Conservation (phyloP, 2,888 invertebrate genomes). For the Alloplasta piceator region DNA sequence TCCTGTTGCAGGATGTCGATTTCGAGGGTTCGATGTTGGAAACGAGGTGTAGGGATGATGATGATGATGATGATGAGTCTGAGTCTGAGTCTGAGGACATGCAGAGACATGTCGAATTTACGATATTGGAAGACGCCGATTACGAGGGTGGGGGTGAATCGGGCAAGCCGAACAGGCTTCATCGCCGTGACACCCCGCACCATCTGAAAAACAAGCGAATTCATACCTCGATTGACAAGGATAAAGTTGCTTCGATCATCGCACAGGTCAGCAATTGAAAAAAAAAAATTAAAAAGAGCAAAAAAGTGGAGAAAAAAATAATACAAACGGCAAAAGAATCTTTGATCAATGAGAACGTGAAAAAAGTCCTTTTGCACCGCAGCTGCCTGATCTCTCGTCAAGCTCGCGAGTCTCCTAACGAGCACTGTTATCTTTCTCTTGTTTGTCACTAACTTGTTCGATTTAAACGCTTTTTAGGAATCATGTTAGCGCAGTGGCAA, state of each 20-base stretch:
- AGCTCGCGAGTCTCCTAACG: constrained; percentile 50
- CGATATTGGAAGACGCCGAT: constrained; percentile 80
- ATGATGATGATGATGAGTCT: constrained; percentile 84
- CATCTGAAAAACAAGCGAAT: constrained; percentile 99
- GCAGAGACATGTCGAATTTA: constrained; percentile 82
- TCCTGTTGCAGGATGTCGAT: constrained; percentile 78
- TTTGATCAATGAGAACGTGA: constrained; percentile 50
- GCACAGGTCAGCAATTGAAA: constrained; percentile 85
- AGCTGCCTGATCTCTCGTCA: constrained; percentile 58
- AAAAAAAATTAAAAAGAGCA: constrained; percentile 17
- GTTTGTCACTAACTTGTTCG: constrained; percentile 35
- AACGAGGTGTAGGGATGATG: constrained; percentile 85
- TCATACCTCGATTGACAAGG: constrained; percentile 87
- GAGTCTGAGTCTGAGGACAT: constrained; percentile 88
- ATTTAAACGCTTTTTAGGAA: constrained; percentile 57
- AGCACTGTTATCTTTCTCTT: constrained; percentile 47
- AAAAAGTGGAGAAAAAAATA: constrained; percentile 17
- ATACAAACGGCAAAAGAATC: constrained; percentile 34
- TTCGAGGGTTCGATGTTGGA: constrained; percentile 85
- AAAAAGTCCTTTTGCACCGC: constrained; percentile 55
- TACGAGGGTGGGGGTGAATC: constrained; percentile 84
- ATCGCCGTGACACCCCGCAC: constrained; percentile 98
- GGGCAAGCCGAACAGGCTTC: constrained; percentile 88
- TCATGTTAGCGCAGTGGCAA: constrained; percentile 58
- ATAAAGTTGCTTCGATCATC: constrained; percentile 90